Base-by-base conservation (phyloP, 2,113 vertebrate species). In the Mesitornis unicolor region DNA sequence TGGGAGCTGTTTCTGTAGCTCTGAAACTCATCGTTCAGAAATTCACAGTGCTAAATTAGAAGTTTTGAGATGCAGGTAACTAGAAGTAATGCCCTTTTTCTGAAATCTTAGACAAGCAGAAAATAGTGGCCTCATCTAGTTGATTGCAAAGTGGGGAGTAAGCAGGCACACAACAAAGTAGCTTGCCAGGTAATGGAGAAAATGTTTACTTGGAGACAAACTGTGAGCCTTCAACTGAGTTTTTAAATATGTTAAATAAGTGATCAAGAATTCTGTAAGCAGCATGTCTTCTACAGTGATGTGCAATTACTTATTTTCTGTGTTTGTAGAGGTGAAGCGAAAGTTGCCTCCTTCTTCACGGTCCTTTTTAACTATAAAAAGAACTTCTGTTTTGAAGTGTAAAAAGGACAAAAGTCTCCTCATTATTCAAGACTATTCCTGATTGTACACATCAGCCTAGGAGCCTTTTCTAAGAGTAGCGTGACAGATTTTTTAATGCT, bases 311-410 rank as follows among this genome's bases (percentile, higher is more conserved):
- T 97, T 57, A n/a, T 81, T 89, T 60, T 84, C 64, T 59, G 63
- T 9, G 0, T 90, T 86, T 83, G 59, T 51, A 89, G 82, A 96
- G 91, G 89, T 96, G 92, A 89, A 96, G 59, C 14, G 29, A 93
- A 97, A 96, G 45, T 95, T 86, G 13, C 57, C 43, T 92, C 74
- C 80, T 95, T 28, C 80, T 95, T 28, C 59, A 6, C 36, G 65
- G 76, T 92, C 86, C 91, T 96, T 97, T 97, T 93, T 91, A 94
- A 85, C 90, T 95, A 76, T 84, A 91, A 86, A 97, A 96, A 96
- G 64, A 92, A 83, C 10, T 90, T 93, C 35, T 65, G 3, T 80
- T 94, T 93, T 91, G 60, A 92, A 90, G 60, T 94, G 59, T 53
- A 70, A 75, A 95, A 95, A 89, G 92, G 78, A 89, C 89, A 92